Percentiles rank a stretch among this genome's conserved stretches.
phyloP scores from a whole-genome alignment of 2,888 invertebrate genomes.

The Thymelicus lineola region DNA sequence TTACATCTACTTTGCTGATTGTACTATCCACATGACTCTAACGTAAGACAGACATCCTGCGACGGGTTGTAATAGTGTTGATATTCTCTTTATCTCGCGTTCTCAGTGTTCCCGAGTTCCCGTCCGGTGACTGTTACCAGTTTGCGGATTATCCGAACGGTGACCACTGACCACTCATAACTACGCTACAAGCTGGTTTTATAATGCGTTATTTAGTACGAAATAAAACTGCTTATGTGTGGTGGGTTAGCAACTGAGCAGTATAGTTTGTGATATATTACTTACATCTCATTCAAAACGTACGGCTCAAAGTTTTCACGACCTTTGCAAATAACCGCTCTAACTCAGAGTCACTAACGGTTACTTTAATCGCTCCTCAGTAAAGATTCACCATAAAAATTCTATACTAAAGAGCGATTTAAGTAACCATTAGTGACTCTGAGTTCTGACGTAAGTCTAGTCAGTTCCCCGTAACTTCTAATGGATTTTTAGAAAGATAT shows the following conservation, averaged over 20 bases:
- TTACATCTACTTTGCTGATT: no score
- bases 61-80: slow-evolving; percentile 83
- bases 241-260: not conserved
- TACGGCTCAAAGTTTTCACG: no score
- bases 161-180: slow-evolving; percentile 38
- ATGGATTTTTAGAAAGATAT: no score
- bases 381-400: no score
- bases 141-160: slow-evolving; percentile 75
- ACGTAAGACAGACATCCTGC: slow-evolving; percentile 70
- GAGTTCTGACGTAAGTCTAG: no score
- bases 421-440: no score
- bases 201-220: slow-evolving; percentile 6
- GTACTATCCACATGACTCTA: slow-evolving; percentile 54
- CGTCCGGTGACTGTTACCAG: slow-evolving; percentile 66
- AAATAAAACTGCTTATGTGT: not conserved
- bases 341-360: no score
- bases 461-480: no score
- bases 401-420: no score
- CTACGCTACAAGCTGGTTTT: slow-evolving; percentile 46
- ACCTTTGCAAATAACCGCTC: no score
- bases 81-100: slow-evolving; percentile 83
- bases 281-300: no score
- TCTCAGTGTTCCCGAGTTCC: slow-evolving; percentile 58
- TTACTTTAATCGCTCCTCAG: no score
- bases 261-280: not conserved